These are phyloP conservation scores for Zaprionus camerounensis DNA, from an alignment of 1,140 invertebrate genomes.

Conservation along the genomic window DNA sequence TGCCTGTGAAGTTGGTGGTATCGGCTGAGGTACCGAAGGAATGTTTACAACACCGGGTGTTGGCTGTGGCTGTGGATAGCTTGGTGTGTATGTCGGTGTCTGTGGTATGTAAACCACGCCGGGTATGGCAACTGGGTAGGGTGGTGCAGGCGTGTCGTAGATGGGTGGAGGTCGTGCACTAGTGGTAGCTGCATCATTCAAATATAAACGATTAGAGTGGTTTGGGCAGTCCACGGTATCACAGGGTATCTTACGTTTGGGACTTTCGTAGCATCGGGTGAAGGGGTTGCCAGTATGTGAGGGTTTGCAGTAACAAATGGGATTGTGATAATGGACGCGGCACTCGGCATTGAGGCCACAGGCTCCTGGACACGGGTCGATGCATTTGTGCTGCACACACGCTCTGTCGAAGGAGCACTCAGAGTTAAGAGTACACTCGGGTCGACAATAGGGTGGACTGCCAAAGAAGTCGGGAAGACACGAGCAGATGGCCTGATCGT, in stretches of 20 bases:
- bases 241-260: slow-evolving; percentile 78
- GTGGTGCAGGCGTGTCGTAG: slow-evolving; percentile 65
- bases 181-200: slow-evolving; percentile 19
- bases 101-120: slow-evolving; percentile 46
- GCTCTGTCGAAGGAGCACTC: slow-evolving; percentile 89
- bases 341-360: slow-evolving; percentile 90
- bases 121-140: slow-evolving; percentile 65
- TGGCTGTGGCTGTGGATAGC: slow-evolving; percentile 13
- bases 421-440: slow-evolving; percentile 90
- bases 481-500: slow-evolving; percentile 89
- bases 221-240: background rate
- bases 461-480: slow-evolving; percentile 90
- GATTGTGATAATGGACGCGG: slow-evolving; percentile 89
- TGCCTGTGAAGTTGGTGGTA: slow-evolving; percentile 14
- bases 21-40: slow-evolving; percentile 17
- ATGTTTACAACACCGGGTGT: slow-evolving; percentile 34
- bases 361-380: slow-evolving; percentile 90
- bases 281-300: slow-evolving; percentile 89
- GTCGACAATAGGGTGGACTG: slow-evolving; percentile 89
- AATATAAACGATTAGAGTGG: slow-evolving; percentile 23
- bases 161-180: slow-evolving; percentile 32
- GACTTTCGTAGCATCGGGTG: slow-evolving; percentile 85
- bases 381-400: slow-evolving; percentile 89
- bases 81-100: background rate
- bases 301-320: slow-evolving; percentile 90